Conservation (phyloP, 2,888 invertebrate genomes). For the Sphaerophoria taeniata region DNA sequence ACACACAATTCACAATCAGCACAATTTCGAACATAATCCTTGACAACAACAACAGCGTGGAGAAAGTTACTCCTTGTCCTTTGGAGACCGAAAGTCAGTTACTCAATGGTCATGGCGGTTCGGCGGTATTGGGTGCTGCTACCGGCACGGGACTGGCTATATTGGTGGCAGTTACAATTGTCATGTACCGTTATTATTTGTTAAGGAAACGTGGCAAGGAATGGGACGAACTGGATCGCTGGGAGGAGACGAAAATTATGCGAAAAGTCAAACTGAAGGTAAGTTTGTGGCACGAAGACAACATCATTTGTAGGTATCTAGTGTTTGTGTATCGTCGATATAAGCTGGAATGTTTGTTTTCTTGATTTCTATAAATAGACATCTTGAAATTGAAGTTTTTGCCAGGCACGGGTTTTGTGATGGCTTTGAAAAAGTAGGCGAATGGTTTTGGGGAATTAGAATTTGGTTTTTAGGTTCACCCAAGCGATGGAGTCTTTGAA, state of each 20-base stretch:
- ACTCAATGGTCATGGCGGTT: conserved; percentile 84
- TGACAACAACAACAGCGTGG: neutral
- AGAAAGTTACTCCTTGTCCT: conserved; percentile 1
- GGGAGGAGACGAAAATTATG: conserved; percentile 83
- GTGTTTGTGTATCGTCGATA: neutral
- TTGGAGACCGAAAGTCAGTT: neutral
- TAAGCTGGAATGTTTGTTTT: neutral
- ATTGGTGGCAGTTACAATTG: conserved; percentile 86
- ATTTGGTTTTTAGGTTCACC: too few relatives aligned
- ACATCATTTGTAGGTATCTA: neutral
- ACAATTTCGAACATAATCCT: neutral
- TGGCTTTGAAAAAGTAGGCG: too few relatives aligned
- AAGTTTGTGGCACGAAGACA: conserved; percentile 64
- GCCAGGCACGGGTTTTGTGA: too few relatives aligned
- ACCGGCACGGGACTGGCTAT: conserved; percentile 87
- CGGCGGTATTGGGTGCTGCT: conserved; percentile 88
- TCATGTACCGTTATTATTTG: conserved; percentile 87
- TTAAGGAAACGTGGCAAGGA: conserved; percentile 85
- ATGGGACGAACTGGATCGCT: conserved; percentile 85
- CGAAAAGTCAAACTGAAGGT: conserved; percentile 82
- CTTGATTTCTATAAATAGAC: too few relatives aligned
- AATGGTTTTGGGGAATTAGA: too few relatives aligned
- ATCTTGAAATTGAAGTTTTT: too few relatives aligned
- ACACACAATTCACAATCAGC: neutral
- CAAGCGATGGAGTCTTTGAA: too few relatives aligned